These are phyloP conservation scores for Drosophila mercatorum DNA, from an alignment of 2,888 invertebrate genomes.

Conservation along the genomic window DNA sequence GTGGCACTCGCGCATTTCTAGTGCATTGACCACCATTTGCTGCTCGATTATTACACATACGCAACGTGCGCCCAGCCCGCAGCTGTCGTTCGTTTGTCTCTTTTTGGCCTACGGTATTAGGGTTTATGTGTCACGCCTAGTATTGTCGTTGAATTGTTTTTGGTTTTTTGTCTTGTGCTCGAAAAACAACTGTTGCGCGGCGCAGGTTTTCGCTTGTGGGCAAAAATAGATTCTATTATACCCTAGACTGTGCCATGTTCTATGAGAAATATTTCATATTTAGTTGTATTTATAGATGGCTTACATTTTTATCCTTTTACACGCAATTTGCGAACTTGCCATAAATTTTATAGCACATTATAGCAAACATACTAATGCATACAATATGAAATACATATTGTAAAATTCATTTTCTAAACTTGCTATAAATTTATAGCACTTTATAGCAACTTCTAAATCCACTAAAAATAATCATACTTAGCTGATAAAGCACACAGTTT, in stretches of 20 bases:
- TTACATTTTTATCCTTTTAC: neutral
- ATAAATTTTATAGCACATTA: neutral
- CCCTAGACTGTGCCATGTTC: neutral
- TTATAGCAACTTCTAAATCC: neutral
- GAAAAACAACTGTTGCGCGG: conserved; percentile 68
- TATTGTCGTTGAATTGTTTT: conserved; percentile 14
- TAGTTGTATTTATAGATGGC: neutral
- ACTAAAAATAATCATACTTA: neutral
- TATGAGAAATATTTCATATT: neutral
- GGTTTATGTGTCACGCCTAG: conserved; percentile 71
- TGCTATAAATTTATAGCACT: conserved; percentile 8
- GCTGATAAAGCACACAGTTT: fast-evolving
- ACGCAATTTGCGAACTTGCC: neutral
- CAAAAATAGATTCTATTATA: conserved; percentile 5
- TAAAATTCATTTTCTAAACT: neutral
- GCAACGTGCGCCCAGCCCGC: conserved; percentile 47
- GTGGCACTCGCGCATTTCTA: conserved; percentile 16
- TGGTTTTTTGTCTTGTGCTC: conserved; percentile 18
- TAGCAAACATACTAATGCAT: neutral
- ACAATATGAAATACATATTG: too few relatives aligned
- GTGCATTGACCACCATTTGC: conserved; percentile 61
- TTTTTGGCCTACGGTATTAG: conserved; percentile 49
- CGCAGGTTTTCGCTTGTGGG: conserved; percentile 9
- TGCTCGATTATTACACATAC: conserved; percentile 64
- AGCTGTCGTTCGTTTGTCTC: conserved; percentile 10